Conservation (phyloP, 2,888 invertebrate species). For the Drosophila acutilabella region DNA sequence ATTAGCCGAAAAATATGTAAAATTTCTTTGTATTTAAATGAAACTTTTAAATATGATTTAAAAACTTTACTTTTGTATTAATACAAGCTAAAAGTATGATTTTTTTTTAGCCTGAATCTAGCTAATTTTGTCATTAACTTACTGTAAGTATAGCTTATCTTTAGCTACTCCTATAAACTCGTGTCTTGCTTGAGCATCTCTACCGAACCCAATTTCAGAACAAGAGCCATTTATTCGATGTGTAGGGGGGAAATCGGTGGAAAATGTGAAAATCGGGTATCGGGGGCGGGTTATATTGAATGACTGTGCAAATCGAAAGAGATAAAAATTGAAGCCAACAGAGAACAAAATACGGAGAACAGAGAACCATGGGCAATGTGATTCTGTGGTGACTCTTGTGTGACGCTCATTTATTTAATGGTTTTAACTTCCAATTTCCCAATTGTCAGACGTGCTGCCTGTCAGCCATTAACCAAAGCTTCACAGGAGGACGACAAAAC, state of each 20-base stretch:
- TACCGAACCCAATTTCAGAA: constrained; percentile 12
- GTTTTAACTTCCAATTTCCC: constrained; percentile 82
- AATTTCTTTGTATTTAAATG: neutral
- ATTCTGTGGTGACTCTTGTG: constrained; percentile 68
- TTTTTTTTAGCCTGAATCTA: too few species aligned
- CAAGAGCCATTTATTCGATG: constrained; percentile 16
- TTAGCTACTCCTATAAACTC: neutral
- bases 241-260: constrained; percentile 4
- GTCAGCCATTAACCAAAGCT: constrained; percentile 63
- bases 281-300: constrained; percentile 69
- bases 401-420: constrained; percentile 82
- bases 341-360: neutral
- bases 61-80: too few species aligned
- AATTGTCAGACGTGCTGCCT: constrained; percentile 78
- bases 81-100: too few species aligned
- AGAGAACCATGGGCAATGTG: constrained; percentile 65
- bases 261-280: constrained; percentile 20
- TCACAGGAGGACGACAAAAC: constrained; percentile 10
- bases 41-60: too few species aligned
- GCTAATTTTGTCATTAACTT: neutral
- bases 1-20: too few species aligned
- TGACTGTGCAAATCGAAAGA: constrained; percentile 79
- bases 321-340: constrained; percentile 64
- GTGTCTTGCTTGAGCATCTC: constrained; percentile 5
- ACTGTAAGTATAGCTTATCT: neutral